Evolutionary conservation across 2,113 vertebrate genomes (phyloP).

Genomic region (Henicopernis longicauda): DNA sequence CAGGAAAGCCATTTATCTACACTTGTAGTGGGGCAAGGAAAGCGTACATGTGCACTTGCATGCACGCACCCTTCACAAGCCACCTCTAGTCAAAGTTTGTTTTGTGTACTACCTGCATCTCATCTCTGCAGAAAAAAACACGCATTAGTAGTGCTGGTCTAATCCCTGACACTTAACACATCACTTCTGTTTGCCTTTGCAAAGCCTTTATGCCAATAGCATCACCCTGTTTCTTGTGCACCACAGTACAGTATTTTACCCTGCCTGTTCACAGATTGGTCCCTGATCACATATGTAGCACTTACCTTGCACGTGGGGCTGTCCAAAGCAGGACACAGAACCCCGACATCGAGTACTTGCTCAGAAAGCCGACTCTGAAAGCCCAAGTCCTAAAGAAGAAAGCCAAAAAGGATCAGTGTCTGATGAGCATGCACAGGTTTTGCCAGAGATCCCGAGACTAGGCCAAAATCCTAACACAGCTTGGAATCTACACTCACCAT

Average conservation of each 20-base stretch:
- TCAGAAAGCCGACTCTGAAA: slow-evolving; percentile 51
- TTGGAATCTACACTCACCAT: not conserved
- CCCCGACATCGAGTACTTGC: slow-evolving; percentile 51
- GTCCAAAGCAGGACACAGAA: slow-evolving; percentile 43
- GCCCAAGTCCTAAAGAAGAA: not conserved
- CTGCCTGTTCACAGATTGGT: rapidly evolving
- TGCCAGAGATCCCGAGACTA: not conserved
- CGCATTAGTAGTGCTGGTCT: rapidly evolving
- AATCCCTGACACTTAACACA: not conserved
- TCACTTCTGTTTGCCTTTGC: not conserved
- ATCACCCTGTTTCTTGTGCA: rapidly evolving
- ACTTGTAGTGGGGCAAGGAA: rapidly evolving
- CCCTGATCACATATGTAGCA: rapidly evolving
- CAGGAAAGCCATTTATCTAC: not conserved
- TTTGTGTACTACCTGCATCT: not conserved
- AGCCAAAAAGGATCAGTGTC: not conserved
- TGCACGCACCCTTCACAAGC: rapidly evolving
- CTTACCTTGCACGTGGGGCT: slow-evolving; percentile 47
- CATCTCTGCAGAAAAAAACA: not conserved
- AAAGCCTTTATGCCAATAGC: not conserved
- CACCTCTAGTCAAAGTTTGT: not conserved
- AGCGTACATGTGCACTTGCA: not conserved
- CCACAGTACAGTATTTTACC: rapidly evolving
- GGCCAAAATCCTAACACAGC: not conserved
- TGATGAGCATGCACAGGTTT: rapidly evolving